These are phyloP conservation scores for Achroia grisella DNA, from an alignment of 1,140 invertebrate species.

Conservation along the genomic window DNA sequence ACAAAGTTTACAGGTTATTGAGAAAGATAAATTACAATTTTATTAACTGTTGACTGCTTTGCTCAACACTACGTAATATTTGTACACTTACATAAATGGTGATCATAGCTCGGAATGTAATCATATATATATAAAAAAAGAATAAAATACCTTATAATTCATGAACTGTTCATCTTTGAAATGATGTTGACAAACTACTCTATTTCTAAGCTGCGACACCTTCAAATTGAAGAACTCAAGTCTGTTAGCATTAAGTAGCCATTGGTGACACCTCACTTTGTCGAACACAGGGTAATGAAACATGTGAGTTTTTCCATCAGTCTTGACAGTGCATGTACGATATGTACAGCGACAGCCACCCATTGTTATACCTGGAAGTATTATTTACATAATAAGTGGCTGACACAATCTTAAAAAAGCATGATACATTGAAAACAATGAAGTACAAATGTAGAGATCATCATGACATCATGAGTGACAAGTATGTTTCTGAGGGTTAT, in stretches of 20 bases:
- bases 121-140: not conserved
- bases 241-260: slow-evolving; percentile 72
- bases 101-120: too few species aligned
- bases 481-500: too few species aligned
- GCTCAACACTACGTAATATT: too few species aligned
- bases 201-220: slow-evolving; percentile 75
- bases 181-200: slow-evolving; percentile 75
- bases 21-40: too few species aligned
- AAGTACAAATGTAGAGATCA: too few species aligned
- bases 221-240: slow-evolving; percentile 69
- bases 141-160: slow-evolving; percentile 54
- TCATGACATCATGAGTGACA: too few species aligned
- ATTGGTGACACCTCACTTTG: slow-evolving; percentile 70
- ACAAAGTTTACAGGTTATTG: too few species aligned
- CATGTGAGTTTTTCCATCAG: slow-evolving; percentile 73
- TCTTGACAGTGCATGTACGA: slow-evolving; percentile 67
- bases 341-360: slow-evolving; percentile 75
- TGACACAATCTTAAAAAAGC: too few species aligned
- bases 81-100: too few species aligned
- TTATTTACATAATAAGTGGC: too few species aligned
- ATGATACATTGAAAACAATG: too few species aligned
- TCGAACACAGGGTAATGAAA: slow-evolving; percentile 77
- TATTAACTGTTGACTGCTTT: too few species aligned
- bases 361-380: slow-evolving; percentile 44
- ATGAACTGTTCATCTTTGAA: slow-evolving; percentile 74